A percentile compares a stretch with the other conserved stretches of the same genome.
Conservation (phyloP, 2,113 vertebrate species). For the Tylochromis polylepis region DNA sequence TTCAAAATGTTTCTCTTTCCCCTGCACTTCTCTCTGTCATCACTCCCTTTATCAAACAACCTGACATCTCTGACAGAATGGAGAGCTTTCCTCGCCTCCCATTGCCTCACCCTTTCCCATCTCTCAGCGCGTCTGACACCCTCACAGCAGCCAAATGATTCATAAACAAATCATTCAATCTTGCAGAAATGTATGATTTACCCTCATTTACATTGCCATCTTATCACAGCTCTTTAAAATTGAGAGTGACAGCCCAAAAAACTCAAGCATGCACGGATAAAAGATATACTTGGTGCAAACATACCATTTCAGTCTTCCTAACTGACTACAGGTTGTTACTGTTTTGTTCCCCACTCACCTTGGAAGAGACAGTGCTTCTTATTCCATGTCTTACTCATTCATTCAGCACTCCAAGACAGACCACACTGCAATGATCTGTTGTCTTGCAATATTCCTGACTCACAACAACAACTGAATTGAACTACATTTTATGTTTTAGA, state of each 20-base stretch:
- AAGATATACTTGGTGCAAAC: not conserved
- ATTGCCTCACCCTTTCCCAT: not conserved
- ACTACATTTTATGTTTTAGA: not conserved
- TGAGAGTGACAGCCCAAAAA: not conserved
- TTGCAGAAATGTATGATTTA: constrained; percentile 4
- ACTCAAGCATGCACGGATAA: not conserved
- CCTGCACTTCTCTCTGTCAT: not conserved
- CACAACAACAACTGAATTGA: not conserved
- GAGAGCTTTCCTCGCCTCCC: constrained; percentile 29
- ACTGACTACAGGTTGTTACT: not conserved
- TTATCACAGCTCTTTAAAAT: not conserved
- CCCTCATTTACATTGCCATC: not conserved
- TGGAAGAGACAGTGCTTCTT: constrained; percentile 47
- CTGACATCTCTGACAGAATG: constrained; percentile 4
- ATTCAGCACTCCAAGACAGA: not conserved
- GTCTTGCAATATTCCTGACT: not conserved
- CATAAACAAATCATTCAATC: constrained; percentile 24
- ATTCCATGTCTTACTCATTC: constrained; percentile 48
- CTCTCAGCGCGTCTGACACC: not conserved
- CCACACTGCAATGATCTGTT: not conserved
- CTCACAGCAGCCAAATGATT: constrained; percentile 6
- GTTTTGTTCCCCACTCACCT: constrained; percentile 33
- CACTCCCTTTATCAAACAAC: constrained; percentile 6
- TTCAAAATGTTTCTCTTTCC: not conserved
- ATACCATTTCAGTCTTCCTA: not conserved